Evolutionary conservation across 2,797 vertebrate genomes (phyloP).

Genomic region (Pantherophis alleghaniensis): DNA sequence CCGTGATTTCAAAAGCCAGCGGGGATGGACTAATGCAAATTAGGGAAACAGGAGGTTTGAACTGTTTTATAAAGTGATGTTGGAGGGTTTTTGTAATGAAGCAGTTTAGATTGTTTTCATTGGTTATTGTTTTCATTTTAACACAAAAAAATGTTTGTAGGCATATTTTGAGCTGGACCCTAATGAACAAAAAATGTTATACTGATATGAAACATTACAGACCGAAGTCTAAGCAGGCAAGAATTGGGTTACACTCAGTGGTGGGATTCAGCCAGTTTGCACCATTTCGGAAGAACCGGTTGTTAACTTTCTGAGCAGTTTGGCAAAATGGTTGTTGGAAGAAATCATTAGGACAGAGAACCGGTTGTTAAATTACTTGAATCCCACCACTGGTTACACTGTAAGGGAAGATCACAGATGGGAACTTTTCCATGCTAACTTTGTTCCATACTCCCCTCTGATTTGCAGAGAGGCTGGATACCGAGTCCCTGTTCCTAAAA

Average conservation of each 20-base stretch:
- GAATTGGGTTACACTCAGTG: neutral
- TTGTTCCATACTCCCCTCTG: neutral
- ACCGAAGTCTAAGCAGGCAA: neutral
- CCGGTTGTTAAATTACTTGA: no score
- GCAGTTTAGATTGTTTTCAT: neutral
- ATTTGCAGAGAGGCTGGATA: neutral
- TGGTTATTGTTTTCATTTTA: neutral
- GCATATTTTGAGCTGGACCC: neutral
- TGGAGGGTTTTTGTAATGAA: neutral
- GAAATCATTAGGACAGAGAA: no score
- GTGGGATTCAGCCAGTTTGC: no score
- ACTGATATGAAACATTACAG: neutral
- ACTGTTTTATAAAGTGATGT: neutral
- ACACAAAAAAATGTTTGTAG: neutral
- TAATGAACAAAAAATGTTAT: neutral
- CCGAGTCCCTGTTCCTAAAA: neutral
- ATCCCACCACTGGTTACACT: no score
- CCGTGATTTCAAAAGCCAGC: neutral
- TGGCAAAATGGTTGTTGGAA: no score
- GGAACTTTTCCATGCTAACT: neutral
- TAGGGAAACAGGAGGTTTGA: neutral
- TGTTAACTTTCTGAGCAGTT: no score
- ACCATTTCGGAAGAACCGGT: no score
- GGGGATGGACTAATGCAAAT: neutral
- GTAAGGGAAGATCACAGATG: neutral